These are phyloP conservation scores for Cavia aperea DNA, from an alignment of 2,113 vertebrate genomes.

Conservation along the genomic window DNA sequence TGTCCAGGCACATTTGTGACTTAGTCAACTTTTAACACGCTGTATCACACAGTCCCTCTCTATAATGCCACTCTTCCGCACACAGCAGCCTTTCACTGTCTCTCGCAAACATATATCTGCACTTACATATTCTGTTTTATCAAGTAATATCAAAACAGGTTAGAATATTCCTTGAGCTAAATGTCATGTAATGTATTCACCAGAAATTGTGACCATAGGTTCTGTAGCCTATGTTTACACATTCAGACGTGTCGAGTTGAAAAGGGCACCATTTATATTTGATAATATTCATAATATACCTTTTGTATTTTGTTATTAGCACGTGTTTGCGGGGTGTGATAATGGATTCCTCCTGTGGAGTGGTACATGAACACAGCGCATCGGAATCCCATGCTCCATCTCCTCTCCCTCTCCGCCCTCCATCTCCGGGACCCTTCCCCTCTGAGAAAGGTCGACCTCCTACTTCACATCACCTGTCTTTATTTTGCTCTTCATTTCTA, in stretches of 20 bases:
- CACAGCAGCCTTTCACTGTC: slow-evolving; percentile 3
- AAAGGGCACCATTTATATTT: not conserved
- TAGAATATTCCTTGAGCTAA: slow-evolving; percentile 17
- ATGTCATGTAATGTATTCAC: not conserved
- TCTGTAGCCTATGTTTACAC: not conserved
- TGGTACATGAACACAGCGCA: accelerated
- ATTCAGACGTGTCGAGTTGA: not conserved
- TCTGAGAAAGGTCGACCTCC: not conserved
- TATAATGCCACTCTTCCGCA: not conserved
- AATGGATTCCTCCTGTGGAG: not conserved
- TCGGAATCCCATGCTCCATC: not conserved
- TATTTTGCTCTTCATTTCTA: not conserved
- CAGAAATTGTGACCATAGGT: not conserved
- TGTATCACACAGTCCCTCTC: not conserved
- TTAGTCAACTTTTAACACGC: not conserved
- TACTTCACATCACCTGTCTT: not conserved
- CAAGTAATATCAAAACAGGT: not conserved
- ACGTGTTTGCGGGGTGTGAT: not conserved
- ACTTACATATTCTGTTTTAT: not conserved
- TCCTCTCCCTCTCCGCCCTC: not conserved
- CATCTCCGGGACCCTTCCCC: not conserved
- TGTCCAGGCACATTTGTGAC: slow-evolving; percentile 13
- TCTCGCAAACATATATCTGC: not conserved
- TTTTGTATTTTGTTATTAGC: not conserved
- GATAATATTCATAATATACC: not conserved